phyloP scores from a whole-genome alignment of 30 jellyfish, hydroid and myxozoan species.

The Cassiopea xamachana region DNA sequence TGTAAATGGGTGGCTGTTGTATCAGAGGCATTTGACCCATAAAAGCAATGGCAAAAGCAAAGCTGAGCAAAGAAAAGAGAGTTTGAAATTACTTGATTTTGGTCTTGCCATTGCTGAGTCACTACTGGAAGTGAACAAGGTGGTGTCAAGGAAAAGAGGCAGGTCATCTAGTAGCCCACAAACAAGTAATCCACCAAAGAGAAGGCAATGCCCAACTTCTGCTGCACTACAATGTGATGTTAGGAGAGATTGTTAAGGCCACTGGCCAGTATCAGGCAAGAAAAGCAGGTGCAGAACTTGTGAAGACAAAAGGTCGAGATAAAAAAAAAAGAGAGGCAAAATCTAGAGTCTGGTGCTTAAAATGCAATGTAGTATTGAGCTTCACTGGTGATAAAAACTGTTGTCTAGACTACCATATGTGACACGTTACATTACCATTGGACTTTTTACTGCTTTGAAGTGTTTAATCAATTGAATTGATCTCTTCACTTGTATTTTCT shows the following conservation, averaged over 20 bases:
- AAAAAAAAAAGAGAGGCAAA: constrained; percentile 26
- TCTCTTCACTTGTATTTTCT: background rate
- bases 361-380: constrained; percentile 42
- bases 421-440: background rate
- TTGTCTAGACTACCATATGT: background rate
- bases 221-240: constrained; percentile 49
- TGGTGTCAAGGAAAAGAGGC: constrained; percentile 24
- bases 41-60: too few relatives aligned
- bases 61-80: background rate
- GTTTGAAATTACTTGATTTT: background rate
- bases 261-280: constrained; percentile 64
- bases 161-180: constrained; percentile 41
- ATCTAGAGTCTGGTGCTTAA: constrained; percentile 52
- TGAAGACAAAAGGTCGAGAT: constrained; percentile 48
- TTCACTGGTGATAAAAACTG: constrained; percentile 52
- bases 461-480: background rate
- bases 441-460: background rate
- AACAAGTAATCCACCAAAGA: constrained; percentile 10
- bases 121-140: constrained; percentile 13
- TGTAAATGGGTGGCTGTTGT: constrained; percentile 22
- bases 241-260: constrained; percentile 47
- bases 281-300: constrained; percentile 47
- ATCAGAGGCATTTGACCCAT: background rate
- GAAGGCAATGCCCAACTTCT: constrained; percentile 54
- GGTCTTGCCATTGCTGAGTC: constrained; percentile 16